These are phyloP conservation scores for Myioborus miniatus DNA, from an alignment of 2,797 vertebrate species.

Conservation along the genomic window DNA sequence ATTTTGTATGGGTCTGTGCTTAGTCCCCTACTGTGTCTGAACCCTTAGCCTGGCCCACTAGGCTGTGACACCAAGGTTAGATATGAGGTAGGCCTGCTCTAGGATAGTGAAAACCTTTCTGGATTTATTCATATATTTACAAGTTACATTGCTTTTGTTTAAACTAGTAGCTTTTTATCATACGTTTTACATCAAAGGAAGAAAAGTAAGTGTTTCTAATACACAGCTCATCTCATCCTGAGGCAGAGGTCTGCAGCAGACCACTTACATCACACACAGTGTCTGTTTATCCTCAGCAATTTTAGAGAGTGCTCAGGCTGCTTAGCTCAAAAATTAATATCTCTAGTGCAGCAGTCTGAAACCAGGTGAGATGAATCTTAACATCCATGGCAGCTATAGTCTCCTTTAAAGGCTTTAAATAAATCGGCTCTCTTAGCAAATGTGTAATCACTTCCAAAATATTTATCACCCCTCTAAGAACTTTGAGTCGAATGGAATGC, in stretches of 20 bases:
- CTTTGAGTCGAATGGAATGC: background rate
- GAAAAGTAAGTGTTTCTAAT: background rate
- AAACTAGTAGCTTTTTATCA: background rate
- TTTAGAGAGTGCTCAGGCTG: background rate
- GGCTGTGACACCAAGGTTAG: background rate
- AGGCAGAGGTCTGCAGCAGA: background rate
- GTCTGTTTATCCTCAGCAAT: background rate
- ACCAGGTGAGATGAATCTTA: conserved; percentile 17
- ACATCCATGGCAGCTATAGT: background rate
- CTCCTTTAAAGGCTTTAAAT: conserved; percentile 1
- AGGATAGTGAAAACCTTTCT: background rate
- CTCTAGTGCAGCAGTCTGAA: background rate
- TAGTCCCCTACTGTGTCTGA: rapidly evolving
- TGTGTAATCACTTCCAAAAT: background rate
- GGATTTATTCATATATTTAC: background rate
- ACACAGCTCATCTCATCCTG: background rate
- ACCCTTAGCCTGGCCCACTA: background rate
- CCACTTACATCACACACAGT: background rate
- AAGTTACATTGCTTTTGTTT: background rate
- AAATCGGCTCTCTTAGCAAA: background rate
- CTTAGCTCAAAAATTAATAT: background rate
- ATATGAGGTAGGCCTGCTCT: background rate
- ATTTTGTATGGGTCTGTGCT: background rate
- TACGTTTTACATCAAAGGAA: background rate
- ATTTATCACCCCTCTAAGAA: conserved; percentile 4